phyloP scores from a whole-genome alignment of 2,113 vertebrate species.

The Gopherus evgoodei region DNA sequence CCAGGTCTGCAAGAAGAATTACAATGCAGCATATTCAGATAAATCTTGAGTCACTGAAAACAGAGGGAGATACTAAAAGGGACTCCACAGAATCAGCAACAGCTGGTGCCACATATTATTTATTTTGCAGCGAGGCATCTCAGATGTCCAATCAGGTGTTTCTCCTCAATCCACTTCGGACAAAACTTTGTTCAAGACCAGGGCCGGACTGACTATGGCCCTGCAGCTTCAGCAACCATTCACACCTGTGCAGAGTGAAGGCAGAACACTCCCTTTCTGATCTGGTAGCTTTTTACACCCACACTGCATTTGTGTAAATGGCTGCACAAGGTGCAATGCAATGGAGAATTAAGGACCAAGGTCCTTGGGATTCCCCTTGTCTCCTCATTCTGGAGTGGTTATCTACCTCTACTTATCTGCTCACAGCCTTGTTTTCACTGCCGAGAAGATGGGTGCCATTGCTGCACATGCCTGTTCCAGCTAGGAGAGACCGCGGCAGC shows the following conservation, averaged over 20 bases:
- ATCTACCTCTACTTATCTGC: neutral
- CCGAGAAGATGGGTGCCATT: neutral
- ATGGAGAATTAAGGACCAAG: neutral
- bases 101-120: rapidly evolving
- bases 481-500: neutral
- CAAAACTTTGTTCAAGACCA: neutral
- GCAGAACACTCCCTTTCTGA: neutral
- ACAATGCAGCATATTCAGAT: rapidly evolving
- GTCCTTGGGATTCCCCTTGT: neutral
- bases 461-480: neutral
- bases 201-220: neutral
- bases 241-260: neutral
- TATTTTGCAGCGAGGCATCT: neutral
- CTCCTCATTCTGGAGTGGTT: neutral
- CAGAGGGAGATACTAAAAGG: neutral
- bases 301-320: rapidly evolving
- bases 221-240: neutral
- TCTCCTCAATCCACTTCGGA: neutral
- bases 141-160: rapidly evolving
- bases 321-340: neutral
- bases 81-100: neutral
- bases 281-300: rapidly evolving
- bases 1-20: conserved; percentile 82
- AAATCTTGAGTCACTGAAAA: rapidly evolving
- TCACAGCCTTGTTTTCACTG: neutral